A percentile compares a stretch with the other conserved stretches of the same genome.
Conservation (phyloP, 2,113 vertebrate species). For the Thalassarche chlororhynchos region DNA sequence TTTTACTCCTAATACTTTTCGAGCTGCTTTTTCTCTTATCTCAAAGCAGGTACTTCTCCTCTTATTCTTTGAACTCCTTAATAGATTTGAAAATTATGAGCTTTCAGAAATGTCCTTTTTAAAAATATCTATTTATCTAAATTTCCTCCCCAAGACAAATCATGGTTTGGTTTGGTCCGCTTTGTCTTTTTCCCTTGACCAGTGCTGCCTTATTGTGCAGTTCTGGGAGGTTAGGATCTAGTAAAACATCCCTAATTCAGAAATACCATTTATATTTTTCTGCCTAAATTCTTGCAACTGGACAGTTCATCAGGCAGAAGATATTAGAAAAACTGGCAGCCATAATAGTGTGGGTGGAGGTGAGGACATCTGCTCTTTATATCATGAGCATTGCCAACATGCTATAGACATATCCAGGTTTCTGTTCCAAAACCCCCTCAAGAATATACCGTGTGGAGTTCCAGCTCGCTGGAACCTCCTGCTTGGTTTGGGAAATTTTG, state of each 20-base stretch:
- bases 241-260: neutral
- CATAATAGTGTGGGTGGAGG: constrained; percentile 56
- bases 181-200: neutral
- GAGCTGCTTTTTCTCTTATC: neutral
- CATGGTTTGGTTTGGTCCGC: neutral
- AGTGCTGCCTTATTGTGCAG: neutral
- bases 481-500: constrained; percentile 56
- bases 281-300: constrained; percentile 48
- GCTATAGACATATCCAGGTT: constrained; percentile 55
- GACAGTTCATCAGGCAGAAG: constrained; percentile 69
- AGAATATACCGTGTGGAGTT: constrained; percentile 41
- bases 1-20: neutral
- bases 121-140: neutral
- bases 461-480: constrained; percentile 63
- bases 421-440: constrained; percentile 70
- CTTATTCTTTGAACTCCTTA: neutral
- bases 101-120: neutral
- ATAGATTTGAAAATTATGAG: neutral
- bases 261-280: constrained; percentile 23
- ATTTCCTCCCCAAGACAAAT: neutral
- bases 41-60: neutral
- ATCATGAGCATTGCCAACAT: constrained; percentile 54
- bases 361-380: constrained; percentile 71
- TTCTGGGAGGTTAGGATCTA: neutral
- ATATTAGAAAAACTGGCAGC: constrained; percentile 70